These are phyloP conservation scores for Philopedon plagiatum DNA, from an alignment of 2,888 invertebrate genomes.

Conservation along the genomic window DNA sequence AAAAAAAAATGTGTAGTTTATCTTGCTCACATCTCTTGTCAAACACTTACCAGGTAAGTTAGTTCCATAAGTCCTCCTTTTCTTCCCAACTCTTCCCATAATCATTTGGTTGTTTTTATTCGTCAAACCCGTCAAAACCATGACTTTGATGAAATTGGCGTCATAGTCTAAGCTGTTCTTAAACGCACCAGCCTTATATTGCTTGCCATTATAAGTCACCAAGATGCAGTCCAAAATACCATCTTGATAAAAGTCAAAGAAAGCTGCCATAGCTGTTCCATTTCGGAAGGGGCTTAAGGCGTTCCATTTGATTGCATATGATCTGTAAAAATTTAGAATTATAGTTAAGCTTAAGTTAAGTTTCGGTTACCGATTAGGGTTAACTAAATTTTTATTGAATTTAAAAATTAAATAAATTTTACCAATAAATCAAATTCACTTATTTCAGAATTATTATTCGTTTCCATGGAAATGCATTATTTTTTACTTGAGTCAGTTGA, in stretches of 20 bases:
- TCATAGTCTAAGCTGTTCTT: constrained; percentile 93
- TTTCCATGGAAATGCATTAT: no score
- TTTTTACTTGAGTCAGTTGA: no score
- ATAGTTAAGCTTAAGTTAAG: no score
- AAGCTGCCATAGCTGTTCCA: constrained; percentile 86
- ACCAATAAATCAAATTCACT: no score
- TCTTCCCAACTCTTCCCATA: constrained; percentile 82
- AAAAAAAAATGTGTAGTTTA: no score
- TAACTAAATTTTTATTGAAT: no score
- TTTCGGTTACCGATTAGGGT: no score
- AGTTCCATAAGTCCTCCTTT: constrained; percentile 87
- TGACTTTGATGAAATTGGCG: constrained; percentile 95
- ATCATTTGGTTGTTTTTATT: constrained; percentile 80
- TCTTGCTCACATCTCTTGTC: no score
- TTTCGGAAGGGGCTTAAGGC: constrained; percentile 79
- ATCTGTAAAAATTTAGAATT: constrained; percentile 67
- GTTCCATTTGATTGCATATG: constrained; percentile 85
- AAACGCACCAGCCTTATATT: constrained; percentile 81
- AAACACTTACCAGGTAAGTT: constrained; percentile 86
- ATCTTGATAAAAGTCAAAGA: constrained; percentile 95
- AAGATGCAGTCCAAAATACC: constrained; percentile 93
- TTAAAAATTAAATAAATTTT: no score
- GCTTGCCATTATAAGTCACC: constrained; percentile 65
- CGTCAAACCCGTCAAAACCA: constrained; percentile 88
- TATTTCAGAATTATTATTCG: no score